Percentiles rank a stretch among this genome's conserved stretches.
phyloP scores from a whole-genome alignment of 2,113 vertebrate species.

The Romanogobio albipinnatus region DNA sequence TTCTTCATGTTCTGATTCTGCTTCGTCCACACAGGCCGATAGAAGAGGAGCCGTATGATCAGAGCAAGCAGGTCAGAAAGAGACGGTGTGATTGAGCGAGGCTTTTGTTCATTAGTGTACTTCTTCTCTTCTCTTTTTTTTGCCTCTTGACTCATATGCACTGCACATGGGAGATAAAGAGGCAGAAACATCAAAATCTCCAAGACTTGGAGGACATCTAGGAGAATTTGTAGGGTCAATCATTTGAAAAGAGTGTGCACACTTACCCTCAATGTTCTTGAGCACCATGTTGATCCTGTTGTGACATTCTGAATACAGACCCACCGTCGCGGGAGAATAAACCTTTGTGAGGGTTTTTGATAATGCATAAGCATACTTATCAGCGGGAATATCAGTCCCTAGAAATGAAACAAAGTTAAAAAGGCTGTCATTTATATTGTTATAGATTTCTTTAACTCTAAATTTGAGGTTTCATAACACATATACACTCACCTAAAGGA shows the following conservation, averaged over 20 bases:
- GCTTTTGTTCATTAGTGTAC: constrained; percentile 13
- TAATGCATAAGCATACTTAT: constrained; percentile 78
- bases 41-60: constrained; percentile 80
- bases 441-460: not conserved
- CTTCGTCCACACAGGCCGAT: constrained; percentile 78
- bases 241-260: not conserved
- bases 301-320: constrained; percentile 81
- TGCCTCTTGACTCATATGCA: constrained; percentile 65
- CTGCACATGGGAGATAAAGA: constrained; percentile 59
- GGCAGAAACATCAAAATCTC: not conserved
- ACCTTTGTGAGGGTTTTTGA: constrained; percentile 78
- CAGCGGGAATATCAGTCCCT: constrained; percentile 59
- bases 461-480: not conserved
- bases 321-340: constrained; percentile 78
- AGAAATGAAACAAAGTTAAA: not conserved
- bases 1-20: constrained; percentile 75
- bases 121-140: constrained; percentile 63
- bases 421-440: not conserved
- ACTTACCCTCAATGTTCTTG: constrained; percentile 72
- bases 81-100: constrained; percentile 56
- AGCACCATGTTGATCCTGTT: constrained; percentile 74
- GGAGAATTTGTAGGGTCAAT: not conserved
- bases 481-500: too few relatives aligned
- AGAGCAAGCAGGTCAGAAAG: constrained; percentile 63
- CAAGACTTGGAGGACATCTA: not conserved